These are phyloP conservation scores for Turritopsis dohrnii DNA, from an alignment of 30 jellyfish, hydroid and myxozoan species.

Conservation along the genomic window DNA sequence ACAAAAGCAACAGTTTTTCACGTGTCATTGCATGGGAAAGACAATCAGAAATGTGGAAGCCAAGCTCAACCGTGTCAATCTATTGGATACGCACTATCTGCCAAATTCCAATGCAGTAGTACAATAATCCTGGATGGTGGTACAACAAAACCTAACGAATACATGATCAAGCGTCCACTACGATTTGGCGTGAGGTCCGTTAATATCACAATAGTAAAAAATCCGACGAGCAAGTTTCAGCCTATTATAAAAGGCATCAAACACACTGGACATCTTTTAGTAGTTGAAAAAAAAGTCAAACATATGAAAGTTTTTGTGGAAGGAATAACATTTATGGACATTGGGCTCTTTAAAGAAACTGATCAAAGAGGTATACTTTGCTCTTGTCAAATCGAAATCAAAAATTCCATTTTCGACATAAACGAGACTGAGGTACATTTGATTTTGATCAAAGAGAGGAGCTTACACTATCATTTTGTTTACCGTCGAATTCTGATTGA, in stretches of 20 bases:
- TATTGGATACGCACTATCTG: neutral
- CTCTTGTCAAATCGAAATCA: neutral
- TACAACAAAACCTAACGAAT: neutral
- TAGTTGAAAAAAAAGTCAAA: neutral
- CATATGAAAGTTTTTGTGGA: neutral
- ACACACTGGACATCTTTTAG: neutral
- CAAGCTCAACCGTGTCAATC: neutral
- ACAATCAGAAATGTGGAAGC: neutral
- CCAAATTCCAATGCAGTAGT: neutral
- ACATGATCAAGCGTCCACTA: neutral
- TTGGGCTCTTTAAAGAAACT: neutral
- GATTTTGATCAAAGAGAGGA: neutral
- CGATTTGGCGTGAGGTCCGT: neutral
- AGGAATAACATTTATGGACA: neutral
- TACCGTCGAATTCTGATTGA: neutral
- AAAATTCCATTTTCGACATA: neutral
- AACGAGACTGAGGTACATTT: neutral
- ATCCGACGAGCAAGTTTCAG: neutral
- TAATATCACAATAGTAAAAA: neutral
- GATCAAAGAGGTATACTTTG: neutral
- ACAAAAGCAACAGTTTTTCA: neutral
- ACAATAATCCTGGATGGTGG: neutral
- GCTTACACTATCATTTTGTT: neutral
- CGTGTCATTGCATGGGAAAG: neutral
- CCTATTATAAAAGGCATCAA: neutral